A percentile compares a stretch with the other conserved stretches of the same genome.
Evolutionary conservation across 2,113 vertebrate genomes (phyloP).

Genomic region (Rissa tridactyla): DNA sequence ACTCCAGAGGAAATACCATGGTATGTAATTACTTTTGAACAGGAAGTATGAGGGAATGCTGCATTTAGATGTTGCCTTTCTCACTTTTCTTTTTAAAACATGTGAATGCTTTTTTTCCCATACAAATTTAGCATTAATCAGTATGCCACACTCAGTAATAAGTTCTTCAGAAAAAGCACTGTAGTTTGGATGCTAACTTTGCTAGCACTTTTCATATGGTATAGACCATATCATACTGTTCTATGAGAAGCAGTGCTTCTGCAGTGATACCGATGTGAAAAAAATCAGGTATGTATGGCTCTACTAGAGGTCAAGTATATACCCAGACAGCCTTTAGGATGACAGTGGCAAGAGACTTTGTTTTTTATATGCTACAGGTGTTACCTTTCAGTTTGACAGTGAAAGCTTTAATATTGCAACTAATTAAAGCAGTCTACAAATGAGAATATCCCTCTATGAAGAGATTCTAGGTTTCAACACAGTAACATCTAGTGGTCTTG

Average conservation of each 20-base stretch:
- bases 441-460: neutral
- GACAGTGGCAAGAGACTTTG: neutral
- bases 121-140: neutral
- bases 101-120: neutral
- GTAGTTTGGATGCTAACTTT: neutral
- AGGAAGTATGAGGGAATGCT: neutral
- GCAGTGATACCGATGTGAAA: neutral
- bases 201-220: neutral
- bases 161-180: neutral
- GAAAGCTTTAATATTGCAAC: neutral
- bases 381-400: neutral
- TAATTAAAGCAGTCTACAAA: neutral
- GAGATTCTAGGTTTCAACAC: neutral
- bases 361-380: neutral
- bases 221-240: neutral
- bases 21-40: conserved; percentile 67
- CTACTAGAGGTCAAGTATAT: neutral
- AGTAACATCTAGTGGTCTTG: neutral
- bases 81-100: neutral
- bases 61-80: neutral
- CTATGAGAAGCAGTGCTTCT: neutral
- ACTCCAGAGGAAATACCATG: conserved; percentile 92
- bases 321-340: neutral
- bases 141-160: neutral
- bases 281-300: neutral